Evolutionary conservation across 2,888 invertebrate genomes (phyloP).

Genomic region (Clostera curtula): DNA sequence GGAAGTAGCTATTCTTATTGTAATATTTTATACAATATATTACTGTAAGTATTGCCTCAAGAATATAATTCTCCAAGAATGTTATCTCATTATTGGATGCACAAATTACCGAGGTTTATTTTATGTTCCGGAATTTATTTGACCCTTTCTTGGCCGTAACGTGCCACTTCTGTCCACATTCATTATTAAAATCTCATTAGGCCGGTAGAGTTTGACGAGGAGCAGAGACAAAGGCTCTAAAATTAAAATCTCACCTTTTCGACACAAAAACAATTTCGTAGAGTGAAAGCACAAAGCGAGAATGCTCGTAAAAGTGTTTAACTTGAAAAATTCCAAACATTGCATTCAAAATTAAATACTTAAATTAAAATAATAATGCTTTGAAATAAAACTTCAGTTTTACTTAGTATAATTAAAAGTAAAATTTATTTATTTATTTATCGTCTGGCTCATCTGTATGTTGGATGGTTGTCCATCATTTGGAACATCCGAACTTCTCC

Average conservation of each 20-base stretch:
- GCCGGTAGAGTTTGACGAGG: constrained; percentile 26
- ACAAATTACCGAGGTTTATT: background rate
- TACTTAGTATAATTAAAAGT: too few relatives aligned
- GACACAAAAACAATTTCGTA: constrained; percentile 15
- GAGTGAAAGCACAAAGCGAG: constrained; percentile 4
- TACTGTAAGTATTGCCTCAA: background rate
- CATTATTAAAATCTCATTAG: constrained; percentile 51
- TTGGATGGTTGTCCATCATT: too few relatives aligned
- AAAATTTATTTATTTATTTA: too few relatives aligned
- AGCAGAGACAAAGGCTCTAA: constrained; percentile 21
- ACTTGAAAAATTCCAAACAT: constrained; percentile 9
- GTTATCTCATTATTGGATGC: too few relatives aligned
- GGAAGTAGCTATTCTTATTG: too few relatives aligned
- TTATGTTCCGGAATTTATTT: too few relatives aligned
- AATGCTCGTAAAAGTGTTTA: constrained; percentile 8
- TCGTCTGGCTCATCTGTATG: too few relatives aligned
- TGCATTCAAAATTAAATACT: too few relatives aligned
- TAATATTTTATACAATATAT: too few relatives aligned
- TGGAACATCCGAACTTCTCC: too few relatives aligned
- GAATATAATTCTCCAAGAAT: background rate
- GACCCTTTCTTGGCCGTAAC: background rate
- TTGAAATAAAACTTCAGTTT: too few relatives aligned
- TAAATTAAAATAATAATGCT: too few relatives aligned
- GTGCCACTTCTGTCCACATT: constrained; percentile 32
- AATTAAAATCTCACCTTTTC: constrained; percentile 24